Base-by-base conservation (phyloP, 2,797 vertebrate genomes). In the Dermochelys coriacea region DNA sequence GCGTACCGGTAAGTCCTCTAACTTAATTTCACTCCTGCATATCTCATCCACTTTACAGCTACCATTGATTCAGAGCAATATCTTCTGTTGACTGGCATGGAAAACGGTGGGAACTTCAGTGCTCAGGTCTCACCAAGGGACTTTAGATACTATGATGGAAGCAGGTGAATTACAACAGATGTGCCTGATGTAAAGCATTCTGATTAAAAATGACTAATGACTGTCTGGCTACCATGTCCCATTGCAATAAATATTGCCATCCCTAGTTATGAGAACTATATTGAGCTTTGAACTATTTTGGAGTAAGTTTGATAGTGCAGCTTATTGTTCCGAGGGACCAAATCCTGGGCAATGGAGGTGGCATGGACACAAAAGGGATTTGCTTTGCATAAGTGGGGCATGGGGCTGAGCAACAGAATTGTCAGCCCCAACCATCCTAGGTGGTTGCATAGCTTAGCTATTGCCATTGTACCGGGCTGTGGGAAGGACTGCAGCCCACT, bases 341-440 rank as follows among this genome's bases (percentile, higher is more conserved):
- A 9, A 15, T 83, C 11, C 54, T 34, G 9, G 29, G 25, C 25
- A 23, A 0, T 59, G 37, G 14, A 86, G 14, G 4, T 45, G 79
- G 54, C 16, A 51, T 4, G 8, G 16, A 10, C 64, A 50, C 37
- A 79, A 61, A 91, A 82, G 41, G 74, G 41, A 5, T 82, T 61
- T 85, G 59, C 16, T 18, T 61, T 18, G n/a, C 61, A 21, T 64
- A n/a, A 64, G 15, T n/a, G 79, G 55, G 27, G 8, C 1, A 2
- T 6, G 52, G n/a, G 41, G 29, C 5, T 8, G 55, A 90, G 51
- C 27, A 54, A 5, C 45, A 64, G 27, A 12, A 34, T 23, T 59
- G 25, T 74, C 52, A 82, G 49, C 0, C 0, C 45, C 0, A 15
- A 23, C 5, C 0, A 91, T 45, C 12, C 61, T n/a, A 55, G 75